phyloP scores from a whole-genome alignment of 2,888 invertebrate species.

The Leucophenga montana region DNA sequence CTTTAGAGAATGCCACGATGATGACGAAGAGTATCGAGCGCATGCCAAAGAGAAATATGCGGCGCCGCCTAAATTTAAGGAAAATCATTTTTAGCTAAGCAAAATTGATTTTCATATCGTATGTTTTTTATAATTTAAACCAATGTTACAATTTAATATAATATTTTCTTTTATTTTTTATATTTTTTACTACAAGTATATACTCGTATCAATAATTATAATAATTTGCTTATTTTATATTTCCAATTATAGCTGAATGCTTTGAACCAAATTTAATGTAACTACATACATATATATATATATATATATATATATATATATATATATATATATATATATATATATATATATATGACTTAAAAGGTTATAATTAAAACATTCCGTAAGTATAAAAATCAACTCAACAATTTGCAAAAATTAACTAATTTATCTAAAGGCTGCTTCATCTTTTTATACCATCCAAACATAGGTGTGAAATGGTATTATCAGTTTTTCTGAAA shows the following conservation, averaged over 20 bases:
- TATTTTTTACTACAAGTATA: neutral
- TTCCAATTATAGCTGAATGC: too few relatives aligned
- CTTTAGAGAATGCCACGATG: constrained; percentile 81
- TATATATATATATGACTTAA: neutral
- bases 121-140: neutral
- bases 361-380: neutral
- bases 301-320: constrained; percentile 7
- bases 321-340: too few relatives aligned
- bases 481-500: too few relatives aligned
- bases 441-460: too few relatives aligned
- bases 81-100: constrained; percentile 64
- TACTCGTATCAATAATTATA: too few relatives aligned
- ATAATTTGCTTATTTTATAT: neutral
- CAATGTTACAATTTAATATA: neutral
- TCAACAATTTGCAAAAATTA: constrained; percentile 3
- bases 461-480: too few relatives aligned
- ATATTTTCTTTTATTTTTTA: constrained; percentile 2
- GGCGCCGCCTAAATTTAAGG: constrained; percentile 68
- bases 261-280: too few relatives aligned
- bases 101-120: neutral
- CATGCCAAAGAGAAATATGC: constrained; percentile 66
- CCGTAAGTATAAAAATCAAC: neutral
- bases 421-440: neutral
- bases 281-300: constrained; percentile 4
- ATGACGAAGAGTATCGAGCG: constrained; percentile 75